phyloP scores from a whole-genome alignment of 2,113 vertebrate genomes.

The cat (Felis catus) region DNA sequence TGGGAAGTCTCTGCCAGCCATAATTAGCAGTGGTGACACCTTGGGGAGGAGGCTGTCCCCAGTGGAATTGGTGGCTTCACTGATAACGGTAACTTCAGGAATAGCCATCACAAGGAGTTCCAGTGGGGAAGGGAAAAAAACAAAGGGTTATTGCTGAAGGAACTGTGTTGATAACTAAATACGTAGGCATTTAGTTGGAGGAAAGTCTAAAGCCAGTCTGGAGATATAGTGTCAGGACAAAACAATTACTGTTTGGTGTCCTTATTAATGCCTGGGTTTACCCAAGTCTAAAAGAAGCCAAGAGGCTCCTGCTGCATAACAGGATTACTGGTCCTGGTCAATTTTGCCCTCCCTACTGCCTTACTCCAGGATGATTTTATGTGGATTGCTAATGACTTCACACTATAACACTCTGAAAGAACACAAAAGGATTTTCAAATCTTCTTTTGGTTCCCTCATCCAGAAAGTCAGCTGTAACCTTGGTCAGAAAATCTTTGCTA shows the following conservation, averaged over 20 bases:
- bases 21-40: too few species aligned
- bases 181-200: neutral
- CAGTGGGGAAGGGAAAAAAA: neutral
- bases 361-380: neutral
- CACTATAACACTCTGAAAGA: neutral
- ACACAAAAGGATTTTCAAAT: neutral
- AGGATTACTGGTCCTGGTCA: neutral
- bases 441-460: neutral
- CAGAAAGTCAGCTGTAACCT: neutral
- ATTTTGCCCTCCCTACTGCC: neutral
- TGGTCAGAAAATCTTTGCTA: neutral
- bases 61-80: neutral
- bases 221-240: neutral
- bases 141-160: neutral
- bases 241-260: neutral
- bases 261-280: neutral
- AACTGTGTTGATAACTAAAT: neutral
- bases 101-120: neutral
- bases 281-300: neutral
- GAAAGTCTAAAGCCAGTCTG: neutral
- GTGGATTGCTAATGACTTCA: neutral
- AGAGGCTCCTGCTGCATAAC: neutral
- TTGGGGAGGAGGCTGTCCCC: neutral
- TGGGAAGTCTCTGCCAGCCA: neutral
- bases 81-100: neutral